A percentile compares a stretch with the other conserved stretches of the same genome.
These are phyloP conservation scores for Rhagoletis pomonella DNA, from an alignment of 1,140 invertebrate species.

Conservation along the genomic window DNA sequence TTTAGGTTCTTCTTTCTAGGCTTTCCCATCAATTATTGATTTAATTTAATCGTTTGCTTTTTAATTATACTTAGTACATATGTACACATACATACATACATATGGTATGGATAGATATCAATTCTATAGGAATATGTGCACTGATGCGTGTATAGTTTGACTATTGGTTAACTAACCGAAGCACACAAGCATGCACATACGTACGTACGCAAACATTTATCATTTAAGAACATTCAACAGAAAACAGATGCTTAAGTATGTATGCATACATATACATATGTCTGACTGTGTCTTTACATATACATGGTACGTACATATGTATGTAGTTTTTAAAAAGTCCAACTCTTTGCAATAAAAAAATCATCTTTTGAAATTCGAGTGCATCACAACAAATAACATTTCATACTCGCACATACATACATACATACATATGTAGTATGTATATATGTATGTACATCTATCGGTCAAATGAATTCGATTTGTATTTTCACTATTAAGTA, in stretches of 20 bases:
- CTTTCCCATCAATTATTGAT: constrained; percentile 1
- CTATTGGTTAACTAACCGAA: constrained; percentile 27
- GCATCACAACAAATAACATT: constrained; percentile 47
- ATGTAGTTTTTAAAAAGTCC: background rate
- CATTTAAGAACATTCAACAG: constrained; percentile 16
- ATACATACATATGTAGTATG: background rate
- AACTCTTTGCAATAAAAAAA: constrained; percentile 14
- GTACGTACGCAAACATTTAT: background rate
- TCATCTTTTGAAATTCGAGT: constrained; percentile 23
- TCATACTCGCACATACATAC: constrained; percentile 37
- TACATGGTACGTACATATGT: background rate
- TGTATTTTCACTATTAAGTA: background rate
- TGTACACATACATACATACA: background rate
- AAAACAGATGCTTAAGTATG: constrained; percentile 5
- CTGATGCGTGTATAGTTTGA: background rate
- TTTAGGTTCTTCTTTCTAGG: background rate
- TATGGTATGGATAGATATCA: background rate
- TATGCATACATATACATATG: background rate
- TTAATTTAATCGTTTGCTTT: constrained; percentile 13
- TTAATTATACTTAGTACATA: background rate
- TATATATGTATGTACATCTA: background rate
- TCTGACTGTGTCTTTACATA: background rate
- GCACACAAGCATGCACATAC: background rate
- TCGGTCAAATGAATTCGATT: background rate
- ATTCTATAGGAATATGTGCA: constrained; percentile 24